Evolutionary conservation across 1,140 invertebrate genomes (phyloP).

Genomic region (Vollenhovia emeryi): DNA sequence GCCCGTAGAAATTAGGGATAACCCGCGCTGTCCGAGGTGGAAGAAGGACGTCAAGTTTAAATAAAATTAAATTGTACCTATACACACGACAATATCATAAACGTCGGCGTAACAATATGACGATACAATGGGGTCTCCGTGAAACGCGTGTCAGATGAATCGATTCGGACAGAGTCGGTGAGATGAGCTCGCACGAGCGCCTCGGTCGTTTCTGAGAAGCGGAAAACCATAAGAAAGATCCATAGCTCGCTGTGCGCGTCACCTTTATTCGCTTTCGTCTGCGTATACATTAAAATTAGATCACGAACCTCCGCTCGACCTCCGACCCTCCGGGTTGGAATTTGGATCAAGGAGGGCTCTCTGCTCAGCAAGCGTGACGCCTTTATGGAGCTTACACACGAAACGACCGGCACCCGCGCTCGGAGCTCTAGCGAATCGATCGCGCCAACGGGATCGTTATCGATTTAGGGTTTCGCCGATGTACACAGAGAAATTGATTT

Average conservation of each 20-base stretch:
- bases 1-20: neutral
- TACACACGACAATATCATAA: neutral
- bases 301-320: constrained; percentile 74
- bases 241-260: constrained; percentile 38
- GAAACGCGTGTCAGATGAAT: neutral
- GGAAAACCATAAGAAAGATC: constrained; percentile 60
- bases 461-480: neutral
- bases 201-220: neutral
- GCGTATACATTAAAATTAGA: constrained; percentile 74
- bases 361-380: constrained; percentile 76
- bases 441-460: constrained; percentile 10
- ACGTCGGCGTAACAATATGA: neutral
- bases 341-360: constrained; percentile 83
- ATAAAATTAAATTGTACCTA: neutral
- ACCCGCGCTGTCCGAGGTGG: neutral
- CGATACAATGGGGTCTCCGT: neutral
- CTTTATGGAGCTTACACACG: constrained; percentile 80
- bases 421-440: constrained; percentile 40
- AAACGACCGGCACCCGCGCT: constrained; percentile 68
- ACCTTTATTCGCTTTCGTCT: constrained; percentile 52
- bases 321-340: constrained; percentile 79
- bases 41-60: neutral
- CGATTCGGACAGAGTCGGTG: neutral
- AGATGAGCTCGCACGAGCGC: neutral
- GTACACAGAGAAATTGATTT: too few species aligned